Percentiles rank a stretch among this genome's conserved stretches.
Evolutionary conservation across 1,140 invertebrate species (phyloP).

Genomic region (Pachypeltis micranthus): DNA sequence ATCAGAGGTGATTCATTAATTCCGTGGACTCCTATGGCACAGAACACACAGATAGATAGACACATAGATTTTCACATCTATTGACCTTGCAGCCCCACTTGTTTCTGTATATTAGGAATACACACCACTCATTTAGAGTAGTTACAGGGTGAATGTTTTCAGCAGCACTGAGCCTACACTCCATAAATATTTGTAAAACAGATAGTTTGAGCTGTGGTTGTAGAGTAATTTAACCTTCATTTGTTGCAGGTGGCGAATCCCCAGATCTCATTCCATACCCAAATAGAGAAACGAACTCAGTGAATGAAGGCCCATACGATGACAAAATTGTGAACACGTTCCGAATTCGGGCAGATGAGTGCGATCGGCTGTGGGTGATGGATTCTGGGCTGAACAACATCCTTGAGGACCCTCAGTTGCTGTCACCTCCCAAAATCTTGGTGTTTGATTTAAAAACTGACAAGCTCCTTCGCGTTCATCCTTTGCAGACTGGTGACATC

Average conservation of each 20-base stretch:
- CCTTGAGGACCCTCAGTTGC: conserved; percentile 43
- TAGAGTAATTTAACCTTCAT: too few species aligned
- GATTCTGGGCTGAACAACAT: conserved; percentile 56
- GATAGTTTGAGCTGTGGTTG: too few species aligned
- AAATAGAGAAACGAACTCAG: conserved; percentile 54
- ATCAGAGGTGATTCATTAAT: too few species aligned
- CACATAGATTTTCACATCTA: too few species aligned
- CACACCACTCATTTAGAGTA: too few species aligned
- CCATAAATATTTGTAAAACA: too few species aligned
- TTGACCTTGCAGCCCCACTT: too few species aligned
- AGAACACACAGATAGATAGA: too few species aligned
- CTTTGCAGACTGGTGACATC: conserved; percentile 46
- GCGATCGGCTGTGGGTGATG: conserved; percentile 60
- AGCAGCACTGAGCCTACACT: too few species aligned
- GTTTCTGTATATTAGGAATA: too few species aligned
- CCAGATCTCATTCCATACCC: conserved; percentile 59
- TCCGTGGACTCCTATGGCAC: too few species aligned
- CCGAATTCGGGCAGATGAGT: conserved; percentile 55
- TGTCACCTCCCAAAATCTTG: conserved; percentile 46
- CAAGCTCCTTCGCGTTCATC: conserved; percentile 46
- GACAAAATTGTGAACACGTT: conserved; percentile 63
- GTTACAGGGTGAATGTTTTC: too few species aligned
- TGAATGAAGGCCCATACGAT: conserved; percentile 25
- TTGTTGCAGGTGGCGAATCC: conserved; percentile 44
- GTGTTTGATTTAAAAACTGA: conserved; percentile 63